Percentiles rank a stretch among this genome's conserved stretches.
Conservation (phyloP, 2,797 vertebrate genomes). For the Benthosema pterotum region DNA sequence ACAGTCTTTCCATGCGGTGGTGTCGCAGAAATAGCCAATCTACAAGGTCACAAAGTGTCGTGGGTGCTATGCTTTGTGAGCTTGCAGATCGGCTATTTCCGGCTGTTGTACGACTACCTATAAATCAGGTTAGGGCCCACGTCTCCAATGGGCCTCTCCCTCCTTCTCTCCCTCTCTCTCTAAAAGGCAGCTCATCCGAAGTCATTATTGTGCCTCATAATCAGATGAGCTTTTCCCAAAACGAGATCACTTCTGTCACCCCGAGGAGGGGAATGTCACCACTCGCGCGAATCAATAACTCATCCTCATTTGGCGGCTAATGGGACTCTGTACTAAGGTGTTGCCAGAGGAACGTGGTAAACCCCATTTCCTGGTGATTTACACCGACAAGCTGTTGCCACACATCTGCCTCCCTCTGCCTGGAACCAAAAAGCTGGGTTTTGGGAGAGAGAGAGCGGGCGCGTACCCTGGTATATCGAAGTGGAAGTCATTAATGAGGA, state of each 20-base stretch:
- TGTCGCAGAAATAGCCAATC: no score
- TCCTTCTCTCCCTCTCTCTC: conserved; percentile 30
- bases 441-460: conserved; percentile 10
- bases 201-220: conserved; percentile 69
- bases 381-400: conserved; percentile 66
- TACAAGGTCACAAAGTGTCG: no score
- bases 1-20: no score
- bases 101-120: no score
- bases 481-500: conserved; percentile 54
- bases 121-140: conserved; percentile 44
- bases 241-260: conserved; percentile 70
- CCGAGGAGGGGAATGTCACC: conserved; percentile 61
- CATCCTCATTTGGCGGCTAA: conserved; percentile 67
- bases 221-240: conserved; percentile 69
- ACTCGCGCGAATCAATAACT: conserved; percentile 63
- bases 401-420: conserved; percentile 57
- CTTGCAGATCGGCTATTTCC: no score
- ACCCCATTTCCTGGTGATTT: conserved; percentile 64
- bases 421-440: conserved; percentile 25
- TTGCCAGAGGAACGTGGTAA: conserved; percentile 48
- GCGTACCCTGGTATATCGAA: conserved; percentile 17
- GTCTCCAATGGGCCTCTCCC: conserved; percentile 61
- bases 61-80: no score
- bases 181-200: conserved; percentile 65
- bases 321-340: conserved; percentile 67